Base-by-base conservation (phyloP, 2,888 invertebrate species). In the Callinectes sapidus region DNA sequence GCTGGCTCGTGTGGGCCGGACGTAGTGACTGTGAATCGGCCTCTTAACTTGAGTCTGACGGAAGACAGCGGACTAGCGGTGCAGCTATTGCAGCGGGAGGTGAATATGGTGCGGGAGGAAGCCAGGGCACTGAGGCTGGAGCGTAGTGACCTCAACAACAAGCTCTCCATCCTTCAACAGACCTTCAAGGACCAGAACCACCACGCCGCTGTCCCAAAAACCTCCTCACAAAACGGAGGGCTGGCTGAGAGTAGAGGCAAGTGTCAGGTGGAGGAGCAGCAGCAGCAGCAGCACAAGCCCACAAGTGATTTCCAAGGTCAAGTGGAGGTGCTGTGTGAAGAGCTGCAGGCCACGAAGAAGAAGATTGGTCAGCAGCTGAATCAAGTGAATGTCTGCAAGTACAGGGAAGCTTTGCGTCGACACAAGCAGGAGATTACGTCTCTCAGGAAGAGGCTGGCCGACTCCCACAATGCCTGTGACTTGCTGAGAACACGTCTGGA, bases 401-500 rank as follows among this genome's bases (percentile, higher is more conserved):
- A 92, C 35, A 92, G 89, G 23, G 91, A 90, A 42, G 86, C 93
- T 90, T 35, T 95, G 86, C 93, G 90, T 54, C 94, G 93, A 87
- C 95, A 95, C 91, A 95, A 94, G 54, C 92, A 94, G 32, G 95
- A 95, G 85, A 92, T 95, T 32, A 87, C 92, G 10, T 90, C 89
- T 13, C 94, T 95, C 86, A 93, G 95, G 28, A 93, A 95, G 87
- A 92, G 94, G 18, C 91, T 95, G 48, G 95, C 94, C 23, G 95
- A 95, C 54, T 95, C 95, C 2, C 94, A 94, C 90, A 93, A 96
- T 93, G 96, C 96, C 18, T 96, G 96, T 94, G 95, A 95, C 54
- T 95, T 97, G 92, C 95, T 97, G 86, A 97, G 97, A 42, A 96
- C 96, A 6, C 96, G 97, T 66, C 95, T 97, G 90, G 97, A 97